Evolutionary conservation across 2,113 vertebrate species (phyloP), one percentile per base, ranked within the genome.

Genomic region (Hystrix brachyura): DNA sequence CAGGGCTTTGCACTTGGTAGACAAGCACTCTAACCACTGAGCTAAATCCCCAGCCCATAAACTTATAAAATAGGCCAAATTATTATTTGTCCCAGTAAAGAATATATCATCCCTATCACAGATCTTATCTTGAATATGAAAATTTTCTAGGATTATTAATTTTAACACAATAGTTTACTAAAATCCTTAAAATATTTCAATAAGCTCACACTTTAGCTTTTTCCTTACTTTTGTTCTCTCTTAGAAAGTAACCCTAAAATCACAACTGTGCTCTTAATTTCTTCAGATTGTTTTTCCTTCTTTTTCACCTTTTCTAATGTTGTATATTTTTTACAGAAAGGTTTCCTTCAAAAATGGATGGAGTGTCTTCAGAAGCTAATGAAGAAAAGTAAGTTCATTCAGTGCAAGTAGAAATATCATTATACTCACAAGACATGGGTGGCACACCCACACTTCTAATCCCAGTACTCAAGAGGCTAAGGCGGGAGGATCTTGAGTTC

Each of bases 301-400:
- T 95, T 86, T 85, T 53, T 95, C 2, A 90, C 12, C 27, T 97
- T 82, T 98, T 97, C 78, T 95, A 67, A 90, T 90, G 14, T 69
- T 92, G 25, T 94, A 0, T 96, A 7, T 67, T 96, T 98, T 64
- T 97, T 96, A 48, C 59, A 98, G 98, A 90, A 97, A 91, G 4
- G 14, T 83, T 57, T 95, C 93, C 95, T 97, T 94, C 87, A 94
- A 92, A 94, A 84, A 99, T 99, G 99, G 98, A 99, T 95, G 98
- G 94, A 12, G 81, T 96, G 53, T 98, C 92, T 91, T 46, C 85
- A 93, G 98, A 98, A 25, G 51, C 89, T 25, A 98, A 93, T 90
- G 69, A 97, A 87, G 98, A 99, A 96, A 98, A 94, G 99, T 99
- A 98, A 98, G 99, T 98, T 97, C 59, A 97, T 83, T 88, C 38